Evolutionary conservation across 2,113 vertebrate species (phyloP).

Genomic region (Pongo abelii): DNA sequence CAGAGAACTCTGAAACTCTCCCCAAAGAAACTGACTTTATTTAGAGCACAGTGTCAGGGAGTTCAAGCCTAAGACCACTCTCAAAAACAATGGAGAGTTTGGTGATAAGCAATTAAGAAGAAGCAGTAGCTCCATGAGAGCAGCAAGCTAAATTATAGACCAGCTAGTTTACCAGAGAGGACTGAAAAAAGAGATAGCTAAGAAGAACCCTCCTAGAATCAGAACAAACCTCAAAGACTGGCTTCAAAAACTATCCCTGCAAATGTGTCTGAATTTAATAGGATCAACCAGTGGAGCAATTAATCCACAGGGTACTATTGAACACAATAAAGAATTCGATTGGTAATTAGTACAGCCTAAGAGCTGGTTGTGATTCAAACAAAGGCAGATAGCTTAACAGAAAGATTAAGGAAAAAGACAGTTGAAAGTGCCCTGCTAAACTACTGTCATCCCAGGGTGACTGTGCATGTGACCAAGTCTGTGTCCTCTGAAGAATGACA

Average conservation of each 20-base stretch:
- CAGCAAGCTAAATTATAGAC: neutral
- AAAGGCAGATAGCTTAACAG: neutral
- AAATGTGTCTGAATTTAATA: neutral
- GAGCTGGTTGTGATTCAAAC: neutral
- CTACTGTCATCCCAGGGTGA: neutral
- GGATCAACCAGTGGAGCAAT: neutral
- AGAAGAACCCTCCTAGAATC: neutral
- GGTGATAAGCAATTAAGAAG: neutral
- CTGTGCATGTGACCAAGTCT: neutral
- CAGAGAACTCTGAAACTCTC: neutral
- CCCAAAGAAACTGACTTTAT: neutral
- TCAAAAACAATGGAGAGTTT: neutral
- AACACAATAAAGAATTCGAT: neutral
- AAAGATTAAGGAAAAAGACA: neutral
- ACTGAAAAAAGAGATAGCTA: neutral
- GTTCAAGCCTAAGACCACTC: neutral
- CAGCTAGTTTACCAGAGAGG: neutral
- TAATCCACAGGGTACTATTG: neutral
- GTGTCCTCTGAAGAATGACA: neutral
- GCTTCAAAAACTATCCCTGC: neutral
- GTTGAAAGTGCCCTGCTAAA: neutral
- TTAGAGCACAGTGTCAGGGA: neutral
- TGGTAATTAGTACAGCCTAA: neutral
- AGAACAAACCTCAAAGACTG: neutral
- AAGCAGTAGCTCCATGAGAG: neutral